A percentile compares a stretch with the other conserved stretches of the same genome.
Conservation (phyloP, 2,113 vertebrate genomes). For the Ciconia stormi region DNA sequence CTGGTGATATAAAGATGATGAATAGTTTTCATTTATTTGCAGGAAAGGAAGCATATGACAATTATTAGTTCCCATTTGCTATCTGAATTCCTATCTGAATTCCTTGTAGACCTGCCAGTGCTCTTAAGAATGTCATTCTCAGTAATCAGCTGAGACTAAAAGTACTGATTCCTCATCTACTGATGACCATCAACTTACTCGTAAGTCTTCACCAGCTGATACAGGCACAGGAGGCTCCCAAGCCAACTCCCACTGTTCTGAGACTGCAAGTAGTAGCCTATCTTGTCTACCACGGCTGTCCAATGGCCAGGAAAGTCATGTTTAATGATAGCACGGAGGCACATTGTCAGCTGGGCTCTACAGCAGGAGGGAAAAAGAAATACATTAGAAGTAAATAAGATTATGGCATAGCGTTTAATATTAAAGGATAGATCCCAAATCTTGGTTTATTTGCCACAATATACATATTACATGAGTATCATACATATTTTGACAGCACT, state of each 20-base stretch:
- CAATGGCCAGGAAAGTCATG: conserved; percentile 96
- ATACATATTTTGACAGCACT: background rate
- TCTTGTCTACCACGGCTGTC: conserved; percentile 93
- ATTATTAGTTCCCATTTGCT: background rate
- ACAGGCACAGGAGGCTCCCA: conserved; percentile 91
- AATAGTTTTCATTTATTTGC: background rate
- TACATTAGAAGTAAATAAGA: background rate
- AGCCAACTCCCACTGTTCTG: conserved; percentile 93
- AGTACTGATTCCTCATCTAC: background rate
- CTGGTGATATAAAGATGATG: background rate
- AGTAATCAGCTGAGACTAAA: background rate
- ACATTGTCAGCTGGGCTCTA: conserved; percentile 94
- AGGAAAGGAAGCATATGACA: background rate
- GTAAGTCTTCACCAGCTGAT: conserved; percentile 96
- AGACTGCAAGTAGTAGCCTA: conserved; percentile 89
- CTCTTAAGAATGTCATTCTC: background rate
- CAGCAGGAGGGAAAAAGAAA: background rate
- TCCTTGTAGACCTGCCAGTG: background rate
- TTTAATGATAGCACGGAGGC: conserved; percentile 92
- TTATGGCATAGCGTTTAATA: background rate
- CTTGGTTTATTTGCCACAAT: background rate
- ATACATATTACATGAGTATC: background rate
- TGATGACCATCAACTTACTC: conserved; percentile 84
- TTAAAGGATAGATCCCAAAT: background rate
- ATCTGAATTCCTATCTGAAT: background rate